Percentiles rank a stretch among this genome's conserved stretches.
phyloP scores from a whole-genome alignment of 2,113 vertebrate genomes.

The Todiramphus chloris region DNA sequence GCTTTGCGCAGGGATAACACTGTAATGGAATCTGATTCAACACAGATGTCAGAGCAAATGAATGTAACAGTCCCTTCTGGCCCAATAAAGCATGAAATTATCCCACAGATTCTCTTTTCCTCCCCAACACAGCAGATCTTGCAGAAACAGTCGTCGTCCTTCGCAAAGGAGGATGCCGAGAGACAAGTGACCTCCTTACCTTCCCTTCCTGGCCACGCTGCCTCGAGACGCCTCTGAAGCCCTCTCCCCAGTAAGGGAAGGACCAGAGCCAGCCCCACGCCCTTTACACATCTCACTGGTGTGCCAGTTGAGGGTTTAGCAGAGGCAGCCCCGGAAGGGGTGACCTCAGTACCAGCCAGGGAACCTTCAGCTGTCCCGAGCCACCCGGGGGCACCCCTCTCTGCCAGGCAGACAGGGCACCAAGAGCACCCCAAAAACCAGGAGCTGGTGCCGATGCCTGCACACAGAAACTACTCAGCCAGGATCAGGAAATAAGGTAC shows the following conservation, averaged over 20 bases:
- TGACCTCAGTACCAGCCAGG: rapidly evolving
- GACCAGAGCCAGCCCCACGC: neutral
- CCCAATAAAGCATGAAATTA: constrained; percentile 9
- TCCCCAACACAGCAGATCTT: neutral
- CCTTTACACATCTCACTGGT: neutral
- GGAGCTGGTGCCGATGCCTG: neutral
- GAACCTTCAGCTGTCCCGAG: neutral
- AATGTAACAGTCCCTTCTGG: neutral
- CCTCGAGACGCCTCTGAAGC: neutral
- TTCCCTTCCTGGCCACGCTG: neutral
- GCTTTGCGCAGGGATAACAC: neutral
- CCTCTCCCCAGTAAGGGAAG: neutral
- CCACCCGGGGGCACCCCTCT: neutral
- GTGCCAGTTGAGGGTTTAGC: neutral
- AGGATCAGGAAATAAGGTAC: neutral
- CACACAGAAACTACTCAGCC: neutral
- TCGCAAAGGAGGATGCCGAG: neutral
- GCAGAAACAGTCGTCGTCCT: neutral
- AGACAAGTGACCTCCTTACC: neutral
- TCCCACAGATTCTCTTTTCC: neutral
- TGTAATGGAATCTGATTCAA: constrained; percentile 6
- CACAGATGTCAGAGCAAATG: constrained; percentile 13
- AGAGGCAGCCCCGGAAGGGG: rapidly evolving
- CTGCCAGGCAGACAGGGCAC: neutral
- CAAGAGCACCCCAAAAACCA: rapidly evolving